Conservation (phyloP, 2,797 vertebrate genomes). For the Muraenolepis orangiensis region DNA sequence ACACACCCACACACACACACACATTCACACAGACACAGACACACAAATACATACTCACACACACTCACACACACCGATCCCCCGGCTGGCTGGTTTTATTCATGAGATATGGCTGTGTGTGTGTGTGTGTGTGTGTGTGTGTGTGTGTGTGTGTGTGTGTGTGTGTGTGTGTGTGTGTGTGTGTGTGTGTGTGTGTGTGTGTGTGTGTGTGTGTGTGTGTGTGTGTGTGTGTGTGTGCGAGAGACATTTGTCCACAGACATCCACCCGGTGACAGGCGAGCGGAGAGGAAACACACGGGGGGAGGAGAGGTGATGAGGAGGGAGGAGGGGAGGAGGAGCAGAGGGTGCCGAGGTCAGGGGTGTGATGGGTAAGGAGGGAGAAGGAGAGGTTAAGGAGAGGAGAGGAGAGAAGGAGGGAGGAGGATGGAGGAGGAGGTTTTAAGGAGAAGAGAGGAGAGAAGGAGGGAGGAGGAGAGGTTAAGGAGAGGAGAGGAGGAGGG, state of each 20-base stretch:
- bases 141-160: not conserved
- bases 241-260: conserved; percentile 54
- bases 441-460: not conserved
- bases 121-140: conserved; percentile 36
- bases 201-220: conserved; percentile 39
- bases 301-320: conserved; percentile 36
- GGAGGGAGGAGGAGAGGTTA: not conserved
- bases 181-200: not conserved
- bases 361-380: not conserved
- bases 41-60: conserved; percentile 47
- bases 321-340: conserved; percentile 25
- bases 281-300: conserved; percentile 19
- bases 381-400: too few species aligned
- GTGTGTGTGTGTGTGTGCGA: conserved; percentile 3
- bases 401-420: conserved; percentile 26
- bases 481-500: conserved; percentile 29
- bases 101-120: conserved; percentile 57
- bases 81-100: conserved; percentile 56
- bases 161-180: conserved; percentile 38
- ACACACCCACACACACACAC: conserved; percentile 47
- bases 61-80: conserved; percentile 50
- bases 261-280: conserved; percentile 59
- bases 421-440: not conserved
- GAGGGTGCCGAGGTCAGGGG: conserved; percentile 26
- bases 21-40: conserved; percentile 48